These are phyloP conservation scores for Nemotelus pantherinus DNA, from an alignment of 2,888 invertebrate genomes.

Conservation along the genomic window DNA sequence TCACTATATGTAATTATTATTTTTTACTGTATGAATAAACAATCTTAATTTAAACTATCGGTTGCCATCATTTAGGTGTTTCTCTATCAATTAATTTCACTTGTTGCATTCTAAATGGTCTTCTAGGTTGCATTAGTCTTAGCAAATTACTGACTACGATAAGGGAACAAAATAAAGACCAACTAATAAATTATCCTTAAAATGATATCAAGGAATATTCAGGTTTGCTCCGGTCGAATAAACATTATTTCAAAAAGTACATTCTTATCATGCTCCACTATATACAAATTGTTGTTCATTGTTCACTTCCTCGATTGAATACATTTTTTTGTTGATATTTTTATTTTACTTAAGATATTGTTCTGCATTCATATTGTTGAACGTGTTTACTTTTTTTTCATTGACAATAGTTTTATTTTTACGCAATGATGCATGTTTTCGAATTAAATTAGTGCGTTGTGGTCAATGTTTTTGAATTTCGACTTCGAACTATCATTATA, in stretches of 20 bases:
- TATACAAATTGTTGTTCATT: slow-evolving; percentile 23
- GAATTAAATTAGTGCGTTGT: slow-evolving; percentile 21
- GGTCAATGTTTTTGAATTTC: not conserved
- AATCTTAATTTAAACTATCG: too few relatives aligned
- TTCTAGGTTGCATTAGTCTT: not conserved
- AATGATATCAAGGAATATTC: slow-evolving; percentile 8
- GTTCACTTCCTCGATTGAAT: too few relatives aligned
- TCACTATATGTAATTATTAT: too few relatives aligned
- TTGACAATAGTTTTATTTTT: not conserved
- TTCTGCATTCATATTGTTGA: slow-evolving; percentile 6
- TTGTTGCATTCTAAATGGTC: too few relatives aligned
- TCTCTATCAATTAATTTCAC: too few relatives aligned
- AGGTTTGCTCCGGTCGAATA: slow-evolving; percentile 8
- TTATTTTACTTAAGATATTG: slow-evolving; percentile 6
- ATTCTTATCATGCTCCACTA: slow-evolving; percentile 18
- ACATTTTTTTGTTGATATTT: not conserved
- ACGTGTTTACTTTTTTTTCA: not conserved
- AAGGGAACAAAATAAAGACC: not conserved
- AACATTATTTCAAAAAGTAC: slow-evolving; percentile 35
- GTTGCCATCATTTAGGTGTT: too few relatives aligned
- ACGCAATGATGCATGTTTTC: not conserved
- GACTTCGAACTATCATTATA: not conserved
- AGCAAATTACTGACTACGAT: slow-evolving; percentile 10
- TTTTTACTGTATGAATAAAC: too few relatives aligned
- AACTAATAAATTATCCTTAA: slow-evolving; percentile 40